A percentile compares a stretch with the other conserved stretches of the same genome.
These are phyloP conservation scores for Australoheros facetus DNA, from an alignment of 2,797 vertebrate genomes.

Conservation along the genomic window DNA sequence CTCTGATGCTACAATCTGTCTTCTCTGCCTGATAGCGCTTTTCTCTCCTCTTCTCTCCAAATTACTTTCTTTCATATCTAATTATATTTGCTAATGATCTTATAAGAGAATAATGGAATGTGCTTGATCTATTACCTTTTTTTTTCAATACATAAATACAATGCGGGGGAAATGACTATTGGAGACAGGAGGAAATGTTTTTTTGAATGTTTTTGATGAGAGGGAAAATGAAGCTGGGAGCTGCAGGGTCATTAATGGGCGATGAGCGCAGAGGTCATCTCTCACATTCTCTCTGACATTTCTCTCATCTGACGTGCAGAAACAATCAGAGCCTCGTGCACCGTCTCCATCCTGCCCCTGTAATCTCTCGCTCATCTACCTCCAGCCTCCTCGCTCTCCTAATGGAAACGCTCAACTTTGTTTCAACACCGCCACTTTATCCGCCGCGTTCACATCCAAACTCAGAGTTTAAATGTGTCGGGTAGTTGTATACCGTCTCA, in stretches of 20 bases:
- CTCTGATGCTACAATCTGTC: conserved; percentile 86
- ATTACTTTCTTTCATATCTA: conserved; percentile 88
- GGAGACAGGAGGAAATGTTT: conserved; percentile 78
- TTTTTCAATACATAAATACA: conserved; percentile 85
- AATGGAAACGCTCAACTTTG: conserved; percentile 56
- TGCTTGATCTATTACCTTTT: conserved; percentile 88
- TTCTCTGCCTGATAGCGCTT: conserved; percentile 88
- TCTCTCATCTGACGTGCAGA: conserved; percentile 69
- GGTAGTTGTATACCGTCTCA: too few relatives aligned
- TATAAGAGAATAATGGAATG: conserved; percentile 89
- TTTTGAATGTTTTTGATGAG: conserved; percentile 77
- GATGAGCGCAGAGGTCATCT: conserved; percentile 77
- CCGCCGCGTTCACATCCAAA: background rate
- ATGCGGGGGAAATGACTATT: conserved; percentile 82
- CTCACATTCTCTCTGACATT: conserved; percentile 76
- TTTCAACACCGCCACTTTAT: background rate
- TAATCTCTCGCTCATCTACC: conserved; percentile 62
- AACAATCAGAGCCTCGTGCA: conserved; percentile 65
- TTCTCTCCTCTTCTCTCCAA: conserved; percentile 85
- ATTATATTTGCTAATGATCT: conserved; percentile 89
- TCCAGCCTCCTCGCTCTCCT: conserved; percentile 46
- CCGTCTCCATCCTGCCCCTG: conserved; percentile 13
- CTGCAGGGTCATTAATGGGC: conserved; percentile 77
- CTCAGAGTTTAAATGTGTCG: too few relatives aligned
- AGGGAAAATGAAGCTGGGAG: conserved; percentile 76